Evolutionary conservation across 2,113 vertebrate species (phyloP).

Genomic region (Campylomormyrus numenius): DNA sequence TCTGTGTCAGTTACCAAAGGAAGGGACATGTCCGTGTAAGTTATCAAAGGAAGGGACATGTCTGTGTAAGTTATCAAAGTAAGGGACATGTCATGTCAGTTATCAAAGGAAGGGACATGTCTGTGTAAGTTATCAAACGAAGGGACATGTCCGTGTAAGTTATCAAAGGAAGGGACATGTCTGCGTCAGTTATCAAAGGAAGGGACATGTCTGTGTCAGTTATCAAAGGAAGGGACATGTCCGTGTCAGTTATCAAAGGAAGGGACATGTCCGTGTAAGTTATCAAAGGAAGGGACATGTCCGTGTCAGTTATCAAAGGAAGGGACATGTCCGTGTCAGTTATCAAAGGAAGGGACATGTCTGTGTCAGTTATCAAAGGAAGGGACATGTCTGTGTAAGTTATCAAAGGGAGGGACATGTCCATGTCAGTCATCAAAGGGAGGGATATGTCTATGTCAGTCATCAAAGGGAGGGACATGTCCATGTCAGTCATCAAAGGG

Average conservation of each 20-base stretch:
- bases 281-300: too few species aligned
- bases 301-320: rapidly evolving
- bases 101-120: neutral
- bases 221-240: neutral
- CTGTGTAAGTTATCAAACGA: neutral
- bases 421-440: too few species aligned
- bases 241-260: too few species aligned
- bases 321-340: too few species aligned
- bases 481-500: too few species aligned
- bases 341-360: too few species aligned
- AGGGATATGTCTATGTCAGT: too few species aligned
- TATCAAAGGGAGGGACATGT: too few species aligned
- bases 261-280: neutral
- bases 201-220: too few species aligned
- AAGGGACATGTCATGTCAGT: neutral
- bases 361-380: too few species aligned
- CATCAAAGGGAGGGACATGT: too few species aligned
- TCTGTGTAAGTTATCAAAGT: neutral
- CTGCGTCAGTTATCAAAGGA: rapidly evolving
- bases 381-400: too few species aligned
- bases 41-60: neutral
- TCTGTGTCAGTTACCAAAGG: neutral
- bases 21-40: neutral
- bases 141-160: neutral
- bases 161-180: neutral